Percentiles rank a stretch among this genome's conserved stretches.
phyloP scores from a whole-genome alignment of 2,888 invertebrate species.

The Brassicogethes aeneus region DNA sequence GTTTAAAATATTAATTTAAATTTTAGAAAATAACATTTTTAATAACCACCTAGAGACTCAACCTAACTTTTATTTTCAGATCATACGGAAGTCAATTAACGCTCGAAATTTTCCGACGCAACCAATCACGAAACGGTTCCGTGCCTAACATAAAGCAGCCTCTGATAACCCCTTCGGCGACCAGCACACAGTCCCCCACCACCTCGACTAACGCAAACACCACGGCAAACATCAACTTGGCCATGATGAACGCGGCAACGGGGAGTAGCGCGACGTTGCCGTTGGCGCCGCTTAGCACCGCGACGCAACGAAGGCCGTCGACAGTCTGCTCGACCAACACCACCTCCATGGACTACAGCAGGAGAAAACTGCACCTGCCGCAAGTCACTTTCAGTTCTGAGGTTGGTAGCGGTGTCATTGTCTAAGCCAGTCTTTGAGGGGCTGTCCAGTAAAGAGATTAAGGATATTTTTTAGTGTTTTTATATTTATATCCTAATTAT shows the following conservation, averaged over 20 bases:
- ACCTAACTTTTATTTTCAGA: constrained; percentile 45
- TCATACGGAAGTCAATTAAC: constrained; percentile 61
- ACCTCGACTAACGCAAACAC: constrained; percentile 20
- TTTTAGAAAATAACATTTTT: too few relatives aligned
- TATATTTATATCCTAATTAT: constrained; percentile 8
- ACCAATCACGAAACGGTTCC: constrained; percentile 41
- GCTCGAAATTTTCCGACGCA: constrained; percentile 62
- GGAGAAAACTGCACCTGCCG: constrained; percentile 61
- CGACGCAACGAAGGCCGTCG: constrained; percentile 46
- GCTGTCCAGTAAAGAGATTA: too few relatives aligned
- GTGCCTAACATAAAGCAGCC: constrained; percentile 28
- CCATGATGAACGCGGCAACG: constrained; percentile 13
- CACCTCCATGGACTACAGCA: constrained; percentile 38
- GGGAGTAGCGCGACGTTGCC: constrained; percentile 22
- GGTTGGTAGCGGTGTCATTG: constrained; percentile 85
- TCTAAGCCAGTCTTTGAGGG: constrained; percentile 51
- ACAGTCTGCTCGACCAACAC: constrained; percentile 65
- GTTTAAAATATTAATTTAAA: too few relatives aligned
- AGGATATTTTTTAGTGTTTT: constrained; percentile 5
- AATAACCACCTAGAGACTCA: too few relatives aligned
- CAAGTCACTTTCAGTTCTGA: constrained; percentile 83
- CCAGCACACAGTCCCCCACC: constrained; percentile 42
- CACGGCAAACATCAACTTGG: constrained; percentile 19
- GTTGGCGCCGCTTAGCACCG: constrained; percentile 25
- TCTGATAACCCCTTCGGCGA: constrained; percentile 17